These are phyloP conservation scores for Spodoptera exigua DNA, from an alignment of 2,888 invertebrate species.

Conservation along the genomic window DNA sequence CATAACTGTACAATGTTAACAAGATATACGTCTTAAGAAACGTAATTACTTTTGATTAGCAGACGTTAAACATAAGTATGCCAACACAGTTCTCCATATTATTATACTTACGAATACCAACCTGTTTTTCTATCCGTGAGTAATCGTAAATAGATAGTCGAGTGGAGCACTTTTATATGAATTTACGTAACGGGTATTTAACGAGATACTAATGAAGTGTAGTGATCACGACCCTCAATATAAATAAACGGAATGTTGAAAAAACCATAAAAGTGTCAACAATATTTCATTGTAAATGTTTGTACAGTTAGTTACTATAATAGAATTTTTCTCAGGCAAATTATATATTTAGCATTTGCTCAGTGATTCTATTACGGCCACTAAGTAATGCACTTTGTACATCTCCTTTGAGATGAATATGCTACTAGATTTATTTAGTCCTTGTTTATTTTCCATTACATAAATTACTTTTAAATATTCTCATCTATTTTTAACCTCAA, in stretches of 20 bases:
- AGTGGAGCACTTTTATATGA: constrained; percentile 33
- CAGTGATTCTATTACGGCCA: constrained; percentile 18
- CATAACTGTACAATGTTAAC: constrained; percentile 12
- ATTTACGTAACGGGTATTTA: constrained; percentile 39
- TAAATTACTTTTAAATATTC: constrained; percentile 5
- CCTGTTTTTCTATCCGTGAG: constrained; percentile 32
- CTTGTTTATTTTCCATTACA: constrained; percentile 1
- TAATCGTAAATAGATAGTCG: constrained; percentile 34
- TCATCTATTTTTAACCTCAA: neutral
- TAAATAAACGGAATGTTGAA: constrained; percentile 37
- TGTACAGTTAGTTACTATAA: constrained; percentile 32
- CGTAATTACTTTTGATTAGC: constrained; percentile 11
- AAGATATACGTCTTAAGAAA: constrained; percentile 1
- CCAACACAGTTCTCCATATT: constrained; percentile 24
- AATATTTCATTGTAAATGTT: constrained; percentile 36
- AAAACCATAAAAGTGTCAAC: constrained; percentile 38
- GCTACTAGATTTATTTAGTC: constrained; percentile 8
- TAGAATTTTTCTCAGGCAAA: constrained; percentile 19
- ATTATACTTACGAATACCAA: constrained; percentile 7
- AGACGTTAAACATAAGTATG: constrained; percentile 6
- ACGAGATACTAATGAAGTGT: constrained; percentile 47
- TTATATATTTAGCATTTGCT: constrained; percentile 17
- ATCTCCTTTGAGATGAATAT: constrained; percentile 3
- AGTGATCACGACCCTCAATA: constrained; percentile 24
- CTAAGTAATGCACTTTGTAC: constrained; percentile 14